Evolutionary conservation across 1,140 invertebrate species (phyloP), one percentile per base, ranked within the genome.

Genomic region (Telenomus remus): DNA sequence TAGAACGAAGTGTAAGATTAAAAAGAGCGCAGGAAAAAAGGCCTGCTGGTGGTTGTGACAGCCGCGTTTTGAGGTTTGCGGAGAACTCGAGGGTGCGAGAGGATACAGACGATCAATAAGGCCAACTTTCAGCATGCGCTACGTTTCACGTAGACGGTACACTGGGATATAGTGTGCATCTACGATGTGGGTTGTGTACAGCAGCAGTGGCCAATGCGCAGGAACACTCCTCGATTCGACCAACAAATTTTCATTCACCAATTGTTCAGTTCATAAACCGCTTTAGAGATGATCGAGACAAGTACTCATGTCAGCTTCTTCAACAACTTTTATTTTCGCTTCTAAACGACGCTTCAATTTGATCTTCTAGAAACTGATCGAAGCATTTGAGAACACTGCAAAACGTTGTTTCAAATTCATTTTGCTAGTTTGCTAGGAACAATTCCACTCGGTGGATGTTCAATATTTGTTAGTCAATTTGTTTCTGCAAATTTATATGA

Each of bases 21-120:
- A 72, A 72, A 70, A 59, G 63, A 69, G 44, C 34, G 57, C 54
- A 72, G 61, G 63, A 27, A 75, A 74, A 71, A 65, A 44, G n/a
- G 43, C 63, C 63, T 68, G 66, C 61, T 34, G 56, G 64, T 54
- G 59, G 43, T 61, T 10, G 57, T 43, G 73, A 65, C 60, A 48
- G 57, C 66, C 53, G 54, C 68, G 71, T 71, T 71, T 74, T 68
- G 66, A 72, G 69, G 64, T 65, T 77, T 46, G 69, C 56, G 53
- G 57, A 61, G 65, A 72, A 59, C 75, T 59, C 47, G 56, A 75
- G 76, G 72, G 68, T 65, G 66, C 63, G 57, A 74, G 57, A 74
- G 63, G 61, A 56, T 68, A 43, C 60, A 9, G 42, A 59, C 76
- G 71, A 78, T 78, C 76, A 72, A 78, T 78, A 78, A 75, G 76